Evolutionary conservation across 2,888 invertebrate species (phyloP).

Genomic region (Drosophila silvestris): DNA sequence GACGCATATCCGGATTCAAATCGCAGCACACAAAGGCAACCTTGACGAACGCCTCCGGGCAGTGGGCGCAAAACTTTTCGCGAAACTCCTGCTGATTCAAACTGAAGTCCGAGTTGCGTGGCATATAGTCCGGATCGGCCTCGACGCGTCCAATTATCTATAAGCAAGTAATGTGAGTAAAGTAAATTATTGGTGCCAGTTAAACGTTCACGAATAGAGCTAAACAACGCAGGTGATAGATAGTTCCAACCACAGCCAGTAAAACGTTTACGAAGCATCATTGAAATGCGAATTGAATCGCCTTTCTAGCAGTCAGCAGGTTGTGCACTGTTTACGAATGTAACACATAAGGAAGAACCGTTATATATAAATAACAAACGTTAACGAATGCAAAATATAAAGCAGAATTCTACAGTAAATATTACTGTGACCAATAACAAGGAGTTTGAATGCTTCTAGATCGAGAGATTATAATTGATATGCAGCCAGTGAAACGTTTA

Average conservation of each 20-base stretch:
- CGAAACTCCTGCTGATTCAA: slow-evolving; percentile 94
- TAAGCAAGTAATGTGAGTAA: not conserved
- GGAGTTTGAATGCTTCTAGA: not conserved
- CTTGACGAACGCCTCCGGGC: slow-evolving; percentile 94
- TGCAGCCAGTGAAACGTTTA: not conserved
- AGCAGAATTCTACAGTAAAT: not conserved
- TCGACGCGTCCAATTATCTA: slow-evolving; percentile 97
- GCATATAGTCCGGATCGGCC: slow-evolving; percentile 97
- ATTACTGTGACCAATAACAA: not conserved
- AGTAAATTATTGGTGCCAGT: not conserved
- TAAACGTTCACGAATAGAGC: not conserved
- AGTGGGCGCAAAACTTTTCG: slow-evolving; percentile 92
- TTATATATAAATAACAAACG: not conserved
- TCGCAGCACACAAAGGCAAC: slow-evolving; percentile 96
- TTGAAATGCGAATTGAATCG: not conserved
- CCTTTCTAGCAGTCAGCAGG: not conserved
- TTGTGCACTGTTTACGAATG: slow-evolving; percentile 1
- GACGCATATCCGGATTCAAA: slow-evolving; percentile 94
- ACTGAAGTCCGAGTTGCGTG: slow-evolving; percentile 96
- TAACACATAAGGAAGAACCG: not conserved
- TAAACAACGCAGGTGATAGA: not conserved
- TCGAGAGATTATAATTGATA: not conserved
- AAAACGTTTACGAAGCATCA: not conserved
- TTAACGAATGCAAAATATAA: not conserved
- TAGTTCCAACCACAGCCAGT: not conserved